phyloP scores from a whole-genome alignment of 2,888 invertebrate species.

The Leptura quadrifasciata region DNA sequence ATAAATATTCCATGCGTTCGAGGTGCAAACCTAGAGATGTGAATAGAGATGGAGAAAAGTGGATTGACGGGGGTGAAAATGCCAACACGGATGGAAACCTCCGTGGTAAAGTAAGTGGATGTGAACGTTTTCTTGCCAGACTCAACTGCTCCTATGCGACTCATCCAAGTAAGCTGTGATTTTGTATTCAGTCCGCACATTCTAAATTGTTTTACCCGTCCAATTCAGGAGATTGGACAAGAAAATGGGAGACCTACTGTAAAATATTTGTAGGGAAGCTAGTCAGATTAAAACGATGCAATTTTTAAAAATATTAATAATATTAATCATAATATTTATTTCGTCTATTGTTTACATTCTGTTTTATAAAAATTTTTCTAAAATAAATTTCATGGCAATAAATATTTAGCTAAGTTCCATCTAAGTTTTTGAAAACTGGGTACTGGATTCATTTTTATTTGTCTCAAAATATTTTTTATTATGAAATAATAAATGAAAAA shows the following conservation, averaged over 20 bases:
- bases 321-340: too few relatives aligned
- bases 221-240: conserved; percentile 68
- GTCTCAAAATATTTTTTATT: too few relatives aligned
- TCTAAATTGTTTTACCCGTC: conserved; percentile 70
- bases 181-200: conserved; percentile 65
- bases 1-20: conserved; percentile 62
- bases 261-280: conserved; percentile 58
- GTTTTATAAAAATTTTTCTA: too few relatives aligned
- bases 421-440: too few relatives aligned
- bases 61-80: conserved; percentile 59
- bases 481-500: too few relatives aligned
- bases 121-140: conserved; percentile 63
- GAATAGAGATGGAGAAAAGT: conserved; percentile 54
- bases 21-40: conserved; percentile 52
- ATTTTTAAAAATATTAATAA: too few relatives aligned
- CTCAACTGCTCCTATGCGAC: conserved; percentile 63
- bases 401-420: too few relatives aligned
- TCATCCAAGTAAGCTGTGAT: conserved; percentile 63
- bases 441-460: too few relatives aligned
- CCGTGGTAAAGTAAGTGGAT: conserved; percentile 66
- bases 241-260: conserved; percentile 69
- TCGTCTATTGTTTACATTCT: too few relatives aligned
- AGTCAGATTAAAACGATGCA: not conserved
- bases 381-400: too few relatives aligned
- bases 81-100: conserved; percentile 56